These are phyloP conservation scores for Deroplatys truncata DNA, from an alignment of 2,888 invertebrate species.

Conservation along the genomic window DNA sequence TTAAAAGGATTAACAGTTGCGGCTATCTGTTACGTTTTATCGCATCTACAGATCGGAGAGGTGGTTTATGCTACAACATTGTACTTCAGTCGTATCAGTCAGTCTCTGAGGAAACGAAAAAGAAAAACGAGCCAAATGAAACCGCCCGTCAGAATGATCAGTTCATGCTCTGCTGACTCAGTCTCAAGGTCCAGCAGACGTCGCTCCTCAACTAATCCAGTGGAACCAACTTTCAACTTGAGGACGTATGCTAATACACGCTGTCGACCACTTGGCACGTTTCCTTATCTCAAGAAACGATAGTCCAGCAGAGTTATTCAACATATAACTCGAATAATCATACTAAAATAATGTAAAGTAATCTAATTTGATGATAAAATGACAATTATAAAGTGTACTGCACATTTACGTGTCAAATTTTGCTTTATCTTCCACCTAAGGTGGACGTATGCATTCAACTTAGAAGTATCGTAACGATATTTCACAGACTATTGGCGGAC, in stretches of 20 bases:
- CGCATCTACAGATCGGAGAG: background rate
- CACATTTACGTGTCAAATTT: too few species aligned
- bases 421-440: too few species aligned
- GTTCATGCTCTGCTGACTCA: background rate
- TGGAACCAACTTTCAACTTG: background rate
- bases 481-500: too few species aligned
- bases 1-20: background rate
- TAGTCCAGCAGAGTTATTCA: too few species aligned
- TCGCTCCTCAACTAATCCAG: background rate
- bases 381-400: too few species aligned
- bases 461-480: too few species aligned
- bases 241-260: background rate
- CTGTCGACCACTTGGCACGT: background rate
- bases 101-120: background rate
- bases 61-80: background rate
- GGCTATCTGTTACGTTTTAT: background rate
- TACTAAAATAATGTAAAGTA: too few species aligned
- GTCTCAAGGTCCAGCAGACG: background rate
- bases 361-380: too few species aligned
- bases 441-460: too few species aligned
- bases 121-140: background rate
- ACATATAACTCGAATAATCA: too few species aligned
- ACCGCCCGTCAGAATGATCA: background rate
- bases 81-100: background rate
- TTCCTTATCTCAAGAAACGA: background rate